These are phyloP conservation scores for Microctonus aethiopoides DNA, from an alignment of 2,888 invertebrate species.

Conservation along the genomic window DNA sequence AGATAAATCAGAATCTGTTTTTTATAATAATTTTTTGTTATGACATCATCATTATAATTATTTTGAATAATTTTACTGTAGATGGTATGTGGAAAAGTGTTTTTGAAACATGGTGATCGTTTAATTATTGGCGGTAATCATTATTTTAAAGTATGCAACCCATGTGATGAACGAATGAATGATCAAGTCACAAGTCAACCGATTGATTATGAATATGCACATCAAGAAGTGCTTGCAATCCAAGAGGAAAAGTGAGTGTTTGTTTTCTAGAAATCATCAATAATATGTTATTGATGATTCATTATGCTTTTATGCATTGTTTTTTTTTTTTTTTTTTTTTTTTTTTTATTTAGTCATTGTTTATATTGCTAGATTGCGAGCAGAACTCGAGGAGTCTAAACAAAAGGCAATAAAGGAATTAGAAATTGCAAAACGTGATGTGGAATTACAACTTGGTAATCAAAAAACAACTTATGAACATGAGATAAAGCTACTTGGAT, in stretches of 20 bases:
- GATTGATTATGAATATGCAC: constrained; percentile 70
- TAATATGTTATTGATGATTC: constrained; percentile 48
- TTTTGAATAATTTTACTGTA: constrained; percentile 43
- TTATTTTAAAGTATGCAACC: constrained; percentile 71
- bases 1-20: no score
- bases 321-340: no score
- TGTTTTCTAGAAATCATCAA: background rate
- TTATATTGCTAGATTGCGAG: constrained; percentile 51
- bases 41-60: background rate
- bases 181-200: constrained; percentile 53
- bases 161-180: constrained; percentile 59
- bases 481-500: constrained; percentile 59
- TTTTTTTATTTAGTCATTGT: no score
- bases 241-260: constrained; percentile 68
- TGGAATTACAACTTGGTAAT: constrained; percentile 58
- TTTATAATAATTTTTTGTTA: background rate
- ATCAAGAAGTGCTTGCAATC: constrained; percentile 69
- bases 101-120: constrained; percentile 70
- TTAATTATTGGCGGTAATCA: constrained; percentile 72
- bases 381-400: constrained; percentile 64
- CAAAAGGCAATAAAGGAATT: constrained; percentile 62
- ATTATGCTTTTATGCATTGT: constrained; percentile 38
- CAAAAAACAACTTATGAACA: constrained; percentile 62
- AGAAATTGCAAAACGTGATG: constrained; percentile 61
- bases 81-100: constrained; percentile 63